Conservation (phyloP, 2,888 invertebrate genomes). For the Calameuta filiformis region DNA sequence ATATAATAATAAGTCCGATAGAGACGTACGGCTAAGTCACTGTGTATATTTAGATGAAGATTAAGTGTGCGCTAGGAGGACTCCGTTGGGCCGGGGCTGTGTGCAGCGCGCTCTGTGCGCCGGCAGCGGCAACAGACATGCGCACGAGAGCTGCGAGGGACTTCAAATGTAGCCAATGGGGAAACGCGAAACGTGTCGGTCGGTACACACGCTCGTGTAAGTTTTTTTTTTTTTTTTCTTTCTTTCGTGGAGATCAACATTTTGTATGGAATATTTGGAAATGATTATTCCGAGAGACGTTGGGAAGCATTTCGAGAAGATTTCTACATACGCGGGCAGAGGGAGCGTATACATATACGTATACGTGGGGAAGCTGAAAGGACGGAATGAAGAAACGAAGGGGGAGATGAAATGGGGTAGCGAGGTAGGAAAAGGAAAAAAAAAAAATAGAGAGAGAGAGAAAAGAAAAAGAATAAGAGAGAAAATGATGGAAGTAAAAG, state of each 20-base stretch:
- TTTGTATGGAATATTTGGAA: background rate
- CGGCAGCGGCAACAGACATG: background rate
- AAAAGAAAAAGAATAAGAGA: slow-evolving; percentile 19
- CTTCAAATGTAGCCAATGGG: background rate
- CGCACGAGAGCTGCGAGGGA: background rate
- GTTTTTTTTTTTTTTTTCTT: too few species aligned
- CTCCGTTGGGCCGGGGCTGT: background rate
- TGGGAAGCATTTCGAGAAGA: background rate
- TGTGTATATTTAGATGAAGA: background rate
- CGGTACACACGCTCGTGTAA: background rate
- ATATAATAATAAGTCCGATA: background rate
- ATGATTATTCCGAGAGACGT: background rate
- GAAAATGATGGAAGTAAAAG: background rate
- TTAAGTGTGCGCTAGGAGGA: background rate
- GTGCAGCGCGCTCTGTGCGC: too few species aligned
- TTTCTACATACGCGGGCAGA: background rate
- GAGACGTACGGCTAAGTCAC: background rate
- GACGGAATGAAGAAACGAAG: background rate
- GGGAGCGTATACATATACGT: too few species aligned
- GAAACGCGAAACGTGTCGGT: background rate
- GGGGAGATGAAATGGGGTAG: slow-evolving; percentile 8
- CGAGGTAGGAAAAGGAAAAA: slow-evolving; percentile 13
- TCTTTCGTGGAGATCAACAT: background rate
- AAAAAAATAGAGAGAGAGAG: slow-evolving; percentile 18
- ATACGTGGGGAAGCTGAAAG: background rate